phyloP scores from a whole-genome alignment of 2,888 invertebrate genomes.

The Tenthredo distinguenda region DNA sequence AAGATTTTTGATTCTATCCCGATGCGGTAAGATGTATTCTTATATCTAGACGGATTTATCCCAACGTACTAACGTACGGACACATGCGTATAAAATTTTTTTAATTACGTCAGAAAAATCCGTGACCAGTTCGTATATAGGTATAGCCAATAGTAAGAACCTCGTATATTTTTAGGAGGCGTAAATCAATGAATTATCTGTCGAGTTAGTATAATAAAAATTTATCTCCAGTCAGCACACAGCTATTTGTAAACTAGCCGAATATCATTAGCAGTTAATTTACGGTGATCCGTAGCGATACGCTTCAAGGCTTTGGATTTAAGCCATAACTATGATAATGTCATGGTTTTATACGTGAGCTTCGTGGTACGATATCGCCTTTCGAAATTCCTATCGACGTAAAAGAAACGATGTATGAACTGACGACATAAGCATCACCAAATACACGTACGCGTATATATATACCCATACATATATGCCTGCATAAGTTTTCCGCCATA shows the following conservation, averaged over 20 bases:
- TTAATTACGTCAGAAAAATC: not conserved
- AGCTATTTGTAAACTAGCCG: conserved; percentile 24
- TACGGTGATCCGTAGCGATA: conserved; percentile 30
- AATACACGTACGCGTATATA: not conserved
- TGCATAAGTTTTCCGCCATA: conserved; percentile 1
- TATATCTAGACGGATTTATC: not conserved
- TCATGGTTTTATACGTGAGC: conserved; percentile 17
- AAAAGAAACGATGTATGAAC: not conserved
- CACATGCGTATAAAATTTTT: not conserved
- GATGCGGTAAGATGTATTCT: not conserved
- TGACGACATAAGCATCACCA: not conserved
- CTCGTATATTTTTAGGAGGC: not conserved
- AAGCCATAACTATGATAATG: conserved; percentile 34
- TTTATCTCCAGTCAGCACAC: conserved; percentile 4
- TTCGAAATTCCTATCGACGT: conserved; percentile 25
- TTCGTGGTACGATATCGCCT: conserved; percentile 35
- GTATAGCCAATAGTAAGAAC: not conserved
- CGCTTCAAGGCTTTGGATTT: conserved; percentile 26
- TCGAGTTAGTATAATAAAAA: conserved; percentile 12
- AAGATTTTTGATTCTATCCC: not conserved
- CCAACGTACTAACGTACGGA: too few relatives aligned
- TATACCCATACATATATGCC: not conserved
- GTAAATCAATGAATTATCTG: conserved; percentile 30
- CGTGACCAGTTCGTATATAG: not conserved
- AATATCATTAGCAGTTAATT: conserved; percentile 39